phyloP scores from a whole-genome alignment of 2,888 invertebrate species.

The Philereme transversata region DNA sequence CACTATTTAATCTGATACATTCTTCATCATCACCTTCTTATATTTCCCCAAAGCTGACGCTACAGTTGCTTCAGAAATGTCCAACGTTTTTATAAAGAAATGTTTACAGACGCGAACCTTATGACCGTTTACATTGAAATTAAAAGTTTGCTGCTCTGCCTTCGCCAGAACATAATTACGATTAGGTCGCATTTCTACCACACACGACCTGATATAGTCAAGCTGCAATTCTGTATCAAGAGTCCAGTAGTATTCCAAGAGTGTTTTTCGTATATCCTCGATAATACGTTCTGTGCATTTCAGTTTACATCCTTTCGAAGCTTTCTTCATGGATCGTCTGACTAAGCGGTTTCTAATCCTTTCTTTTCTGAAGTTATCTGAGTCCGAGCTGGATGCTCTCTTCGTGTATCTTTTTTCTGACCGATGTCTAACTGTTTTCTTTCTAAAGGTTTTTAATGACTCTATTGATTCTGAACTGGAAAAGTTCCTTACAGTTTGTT shows the following conservation, averaged over 20 bases:
- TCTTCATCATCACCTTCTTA: background rate
- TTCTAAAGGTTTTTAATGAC: no score
- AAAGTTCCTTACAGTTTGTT: no score
- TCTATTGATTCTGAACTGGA: no score
- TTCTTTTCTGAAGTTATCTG: no score
- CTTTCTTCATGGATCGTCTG: background rate
- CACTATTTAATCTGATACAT: background rate
- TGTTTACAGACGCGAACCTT: conserved; percentile 9
- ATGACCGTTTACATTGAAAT: conserved; percentile 8
- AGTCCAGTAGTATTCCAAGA: conserved; percentile 7
- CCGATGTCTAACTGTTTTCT: no score
- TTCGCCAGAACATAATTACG: background rate
- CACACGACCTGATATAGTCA: conserved; percentile 10
- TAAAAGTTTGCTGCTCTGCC: background rate
- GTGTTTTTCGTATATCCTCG: conserved; percentile 5
- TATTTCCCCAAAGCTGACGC: background rate
- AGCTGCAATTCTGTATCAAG: conserved; percentile 5
- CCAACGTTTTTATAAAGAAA: conserved; percentile 8
- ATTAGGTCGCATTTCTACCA: background rate
- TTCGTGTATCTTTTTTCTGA: no score
- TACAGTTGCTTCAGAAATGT: conserved; percentile 5
- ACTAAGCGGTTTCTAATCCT: no score
- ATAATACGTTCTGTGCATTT: conserved; percentile 12
- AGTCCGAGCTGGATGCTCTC: no score
- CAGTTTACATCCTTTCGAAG: background rate